Percentiles rank a stretch among this genome's conserved stretches.
These are phyloP conservation scores for Rhagonycha fulva DNA, from an alignment of 2,888 invertebrate species.

Conservation along the genomic window DNA sequence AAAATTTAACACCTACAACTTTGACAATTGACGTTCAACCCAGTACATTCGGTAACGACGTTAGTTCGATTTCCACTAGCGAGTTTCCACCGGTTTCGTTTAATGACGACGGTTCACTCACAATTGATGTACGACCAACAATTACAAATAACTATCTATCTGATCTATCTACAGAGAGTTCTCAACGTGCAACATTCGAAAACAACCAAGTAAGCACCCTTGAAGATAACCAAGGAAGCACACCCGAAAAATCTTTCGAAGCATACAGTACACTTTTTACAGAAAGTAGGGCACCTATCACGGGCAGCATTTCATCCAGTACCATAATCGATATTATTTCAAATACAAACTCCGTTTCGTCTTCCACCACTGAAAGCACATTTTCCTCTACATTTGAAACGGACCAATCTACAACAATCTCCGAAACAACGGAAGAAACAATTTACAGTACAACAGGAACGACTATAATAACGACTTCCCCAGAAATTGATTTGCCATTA, in stretches of 20 bases:
- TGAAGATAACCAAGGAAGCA: not conserved
- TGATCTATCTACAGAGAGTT: not conserved
- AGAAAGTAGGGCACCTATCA: not conserved
- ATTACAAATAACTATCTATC: not conserved
- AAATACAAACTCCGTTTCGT: not conserved
- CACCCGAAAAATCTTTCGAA: not conserved
- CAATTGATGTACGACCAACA: not conserved
- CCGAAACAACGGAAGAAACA: not conserved
- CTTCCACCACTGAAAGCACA: not conserved
- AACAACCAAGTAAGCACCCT: not conserved
- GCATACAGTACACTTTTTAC: not conserved
- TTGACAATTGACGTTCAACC: not conserved
- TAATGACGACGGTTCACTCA: not conserved
- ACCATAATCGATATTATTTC: not conserved
- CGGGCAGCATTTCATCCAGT: not conserved
- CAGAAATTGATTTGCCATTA: not conserved
- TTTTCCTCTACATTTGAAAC: not conserved
- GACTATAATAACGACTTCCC: not conserved
- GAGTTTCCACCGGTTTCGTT: not conserved
- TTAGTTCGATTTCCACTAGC: not conserved
- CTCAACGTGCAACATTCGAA: not conserved
- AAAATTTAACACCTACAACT: slow-evolving; percentile 1
- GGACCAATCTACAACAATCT: not conserved
- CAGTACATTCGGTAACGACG: not conserved
- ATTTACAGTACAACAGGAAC: not conserved